Evolutionary conservation across 2,797 vertebrate species (phyloP).

Genomic region (Babyrousa celebensis): DNA sequence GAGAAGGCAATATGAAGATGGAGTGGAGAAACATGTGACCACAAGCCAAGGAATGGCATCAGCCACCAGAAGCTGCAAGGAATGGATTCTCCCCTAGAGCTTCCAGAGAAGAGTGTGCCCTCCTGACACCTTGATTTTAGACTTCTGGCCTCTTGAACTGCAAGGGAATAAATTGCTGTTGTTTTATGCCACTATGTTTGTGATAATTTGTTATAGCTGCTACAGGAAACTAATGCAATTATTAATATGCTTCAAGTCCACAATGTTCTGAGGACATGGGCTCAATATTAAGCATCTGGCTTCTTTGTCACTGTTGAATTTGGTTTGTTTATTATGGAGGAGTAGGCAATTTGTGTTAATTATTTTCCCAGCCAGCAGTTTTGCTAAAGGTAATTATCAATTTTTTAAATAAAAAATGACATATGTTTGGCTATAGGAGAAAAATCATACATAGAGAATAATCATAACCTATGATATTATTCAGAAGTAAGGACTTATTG

Average conservation of each 20-base stretch:
- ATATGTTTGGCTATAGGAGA: slow-evolving; percentile 10
- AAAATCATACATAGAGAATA: slow-evolving; percentile 52
- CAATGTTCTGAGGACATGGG: slow-evolving; percentile 36
- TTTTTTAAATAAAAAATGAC: slow-evolving; percentile 42
- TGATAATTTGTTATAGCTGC: slow-evolving; percentile 50
- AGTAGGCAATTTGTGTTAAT: slow-evolving; percentile 48
- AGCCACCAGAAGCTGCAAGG: not conserved
- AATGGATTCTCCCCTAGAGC: not conserved
- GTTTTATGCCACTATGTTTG: slow-evolving; percentile 9
- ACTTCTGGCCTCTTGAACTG: slow-evolving; percentile 33
- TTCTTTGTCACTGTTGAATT: slow-evolving; percentile 60
- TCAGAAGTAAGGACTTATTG: slow-evolving; percentile 42
- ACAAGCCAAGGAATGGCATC: slow-evolving; percentile 4
- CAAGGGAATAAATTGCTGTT: slow-evolving; percentile 47
- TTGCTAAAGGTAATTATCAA: slow-evolving; percentile 43
- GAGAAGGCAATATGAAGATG: not conserved
- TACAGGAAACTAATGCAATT: slow-evolving; percentile 56
- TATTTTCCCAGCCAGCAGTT: slow-evolving; percentile 49
- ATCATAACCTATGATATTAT: slow-evolving; percentile 51
- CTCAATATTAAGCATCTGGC: slow-evolving; percentile 27
- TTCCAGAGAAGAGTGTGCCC: not conserved
- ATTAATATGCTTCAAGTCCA: slow-evolving; percentile 49
- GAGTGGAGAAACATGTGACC: not conserved
- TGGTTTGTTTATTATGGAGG: slow-evolving; percentile 42
- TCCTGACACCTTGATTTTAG: slow-evolving; percentile 25